Conservation (phyloP, 2,797 vertebrate genomes). For the Etheostoma nigrum region DNA sequence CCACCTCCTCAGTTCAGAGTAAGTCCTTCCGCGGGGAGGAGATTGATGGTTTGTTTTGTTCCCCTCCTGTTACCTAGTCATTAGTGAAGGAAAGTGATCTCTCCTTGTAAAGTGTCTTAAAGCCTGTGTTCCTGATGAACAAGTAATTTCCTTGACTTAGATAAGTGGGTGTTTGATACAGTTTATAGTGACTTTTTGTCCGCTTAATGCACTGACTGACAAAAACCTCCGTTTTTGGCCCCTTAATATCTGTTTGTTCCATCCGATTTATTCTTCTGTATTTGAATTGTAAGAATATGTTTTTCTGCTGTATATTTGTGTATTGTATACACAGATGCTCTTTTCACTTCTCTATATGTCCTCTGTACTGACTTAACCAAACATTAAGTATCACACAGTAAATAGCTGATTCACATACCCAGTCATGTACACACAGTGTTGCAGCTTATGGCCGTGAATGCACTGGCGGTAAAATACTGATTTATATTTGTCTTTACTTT, state of each 20-base stretch:
- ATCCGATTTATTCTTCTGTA: slow-evolving; percentile 2
- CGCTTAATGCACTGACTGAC: neutral
- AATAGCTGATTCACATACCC: slow-evolving; percentile 9
- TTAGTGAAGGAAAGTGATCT: slow-evolving; percentile 41
- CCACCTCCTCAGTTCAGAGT: slow-evolving; percentile 84
- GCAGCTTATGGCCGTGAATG: slow-evolving; percentile 25
- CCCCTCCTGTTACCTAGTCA: slow-evolving; percentile 23
- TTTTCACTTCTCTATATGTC: slow-evolving; percentile 17
- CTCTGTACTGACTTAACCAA: slow-evolving; percentile 31
- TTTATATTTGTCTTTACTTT: slow-evolving; percentile 43
- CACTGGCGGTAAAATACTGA: slow-evolving; percentile 37
- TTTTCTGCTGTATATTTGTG: slow-evolving; percentile 23
- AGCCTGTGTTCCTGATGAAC: slow-evolving; percentile 28
- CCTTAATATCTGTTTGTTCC: slow-evolving; percentile 10
- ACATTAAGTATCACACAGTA: slow-evolving; percentile 15
- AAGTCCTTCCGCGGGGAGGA: slow-evolving; percentile 71
- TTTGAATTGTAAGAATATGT: slow-evolving; percentile 17
- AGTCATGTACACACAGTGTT: slow-evolving; percentile 20
- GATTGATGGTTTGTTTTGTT: slow-evolving; percentile 43
- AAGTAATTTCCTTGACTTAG: slow-evolving; percentile 24
- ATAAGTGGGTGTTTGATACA: slow-evolving; percentile 26
- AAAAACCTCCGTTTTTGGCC: slow-evolving; percentile 27
- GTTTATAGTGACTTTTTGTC: slow-evolving; percentile 16
- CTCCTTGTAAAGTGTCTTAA: slow-evolving; percentile 45
- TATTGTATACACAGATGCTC: slow-evolving; percentile 15